Percentiles rank a stretch among this genome's conserved stretches.
Evolutionary conservation across 2,888 invertebrate species (phyloP).

Genomic region (Busseola fusca): DNA sequence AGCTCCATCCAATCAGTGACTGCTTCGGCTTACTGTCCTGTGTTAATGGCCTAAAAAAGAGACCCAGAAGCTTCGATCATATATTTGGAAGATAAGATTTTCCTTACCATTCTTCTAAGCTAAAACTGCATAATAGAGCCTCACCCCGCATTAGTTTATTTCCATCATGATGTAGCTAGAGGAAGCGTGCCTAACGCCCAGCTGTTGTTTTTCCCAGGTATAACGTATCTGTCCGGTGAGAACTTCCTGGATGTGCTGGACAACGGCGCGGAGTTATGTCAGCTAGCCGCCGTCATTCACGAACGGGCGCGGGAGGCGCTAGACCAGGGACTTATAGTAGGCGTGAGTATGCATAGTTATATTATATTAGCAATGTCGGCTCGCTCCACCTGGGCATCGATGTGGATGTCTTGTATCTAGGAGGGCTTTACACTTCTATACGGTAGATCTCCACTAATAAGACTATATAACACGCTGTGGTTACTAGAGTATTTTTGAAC

Average conservation of each 20-base stretch:
- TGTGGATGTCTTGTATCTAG: background rate
- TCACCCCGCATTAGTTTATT: background rate
- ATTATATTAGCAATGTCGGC: background rate
- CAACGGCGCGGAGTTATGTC: slow-evolving; percentile 95
- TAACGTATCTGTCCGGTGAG: slow-evolving; percentile 92
- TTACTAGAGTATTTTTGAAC: background rate
- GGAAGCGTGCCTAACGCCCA: background rate
- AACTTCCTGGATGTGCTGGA: slow-evolving; percentile 95
- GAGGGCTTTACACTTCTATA: background rate
- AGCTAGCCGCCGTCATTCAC: slow-evolving; percentile 94
- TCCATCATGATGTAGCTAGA: background rate
- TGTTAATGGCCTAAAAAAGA: background rate
- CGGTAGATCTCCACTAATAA: background rate
- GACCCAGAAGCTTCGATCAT: no score
- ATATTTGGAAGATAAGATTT: slow-evolving; percentile 1
- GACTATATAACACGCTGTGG: background rate
- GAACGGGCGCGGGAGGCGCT: slow-evolving; percentile 92
- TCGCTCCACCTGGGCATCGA: background rate
- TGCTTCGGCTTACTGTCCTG: background rate
- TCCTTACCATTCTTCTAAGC: background rate
- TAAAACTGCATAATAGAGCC: background rate
- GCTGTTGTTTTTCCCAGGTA: slow-evolving; percentile 83
- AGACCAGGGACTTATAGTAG: slow-evolving; percentile 90
- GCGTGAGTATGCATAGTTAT: slow-evolving; percentile 79
- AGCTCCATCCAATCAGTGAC: background rate